phyloP scores from a whole-genome alignment of 92 coral and sea anemone genomes.

The Montipora capitata region DNA sequence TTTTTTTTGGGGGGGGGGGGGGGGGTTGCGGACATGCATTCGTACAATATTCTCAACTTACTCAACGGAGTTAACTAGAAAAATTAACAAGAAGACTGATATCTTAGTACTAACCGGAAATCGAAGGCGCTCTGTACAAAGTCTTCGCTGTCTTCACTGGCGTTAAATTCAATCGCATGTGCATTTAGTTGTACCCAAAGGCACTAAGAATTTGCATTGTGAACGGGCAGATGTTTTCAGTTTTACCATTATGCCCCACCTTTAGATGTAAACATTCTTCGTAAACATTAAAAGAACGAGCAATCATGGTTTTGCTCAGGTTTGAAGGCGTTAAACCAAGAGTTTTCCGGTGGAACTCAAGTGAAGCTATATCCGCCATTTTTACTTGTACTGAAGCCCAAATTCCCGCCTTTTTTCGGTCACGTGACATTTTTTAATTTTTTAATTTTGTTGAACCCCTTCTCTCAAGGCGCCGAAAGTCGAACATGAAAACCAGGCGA shows the following conservation, averaged over 20 bases:
- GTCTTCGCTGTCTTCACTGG: slow-evolving; percentile 30
- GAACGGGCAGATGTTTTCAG: slow-evolving; percentile 18
- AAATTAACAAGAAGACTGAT: neutral
- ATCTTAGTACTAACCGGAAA: neutral
- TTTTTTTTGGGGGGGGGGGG: no score
- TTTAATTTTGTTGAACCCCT: no score
- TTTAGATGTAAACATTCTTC: no score
- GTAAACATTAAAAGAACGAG: neutral
- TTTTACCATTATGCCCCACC: no score
- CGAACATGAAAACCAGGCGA: no score
- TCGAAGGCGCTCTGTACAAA: slow-evolving; percentile 22
- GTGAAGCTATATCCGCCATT: no score
- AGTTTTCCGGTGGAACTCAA: no score
- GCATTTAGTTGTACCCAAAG: slow-evolving; percentile 16
- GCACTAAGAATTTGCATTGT: slow-evolving; percentile 19
- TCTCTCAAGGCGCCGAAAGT: no score
- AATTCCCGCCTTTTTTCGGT: no score
- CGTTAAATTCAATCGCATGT: neutral
- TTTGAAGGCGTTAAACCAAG: neutral
- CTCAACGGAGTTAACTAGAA: neutral
- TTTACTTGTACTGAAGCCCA: no score
- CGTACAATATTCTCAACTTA: neutral
- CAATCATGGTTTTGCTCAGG: slow-evolving; percentile 11
- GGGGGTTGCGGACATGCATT: neutral
- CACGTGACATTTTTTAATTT: no score